These are phyloP conservation scores for Macrochelys suwanniensis DNA, from an alignment of 2,797 vertebrate genomes.

Conservation along the genomic window DNA sequence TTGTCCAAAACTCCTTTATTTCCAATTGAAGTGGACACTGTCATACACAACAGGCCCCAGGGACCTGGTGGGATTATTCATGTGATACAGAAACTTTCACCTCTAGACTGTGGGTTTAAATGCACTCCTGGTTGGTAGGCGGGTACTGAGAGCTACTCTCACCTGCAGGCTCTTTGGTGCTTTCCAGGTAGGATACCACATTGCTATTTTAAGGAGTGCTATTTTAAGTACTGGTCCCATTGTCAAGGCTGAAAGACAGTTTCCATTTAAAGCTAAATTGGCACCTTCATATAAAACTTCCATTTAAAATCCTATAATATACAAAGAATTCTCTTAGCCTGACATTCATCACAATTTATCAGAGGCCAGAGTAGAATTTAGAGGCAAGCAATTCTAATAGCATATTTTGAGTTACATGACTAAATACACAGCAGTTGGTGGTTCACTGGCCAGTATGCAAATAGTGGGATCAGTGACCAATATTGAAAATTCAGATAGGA, in stretches of 20 bases:
- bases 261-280: conserved; percentile 1
- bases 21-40: background rate
- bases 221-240: background rate
- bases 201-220: background rate
- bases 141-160: background rate
- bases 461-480: background rate
- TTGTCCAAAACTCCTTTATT: background rate
- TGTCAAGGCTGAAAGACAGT: background rate
- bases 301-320: conserved; percentile 18
- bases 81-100: background rate
- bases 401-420: background rate
- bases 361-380: background rate
- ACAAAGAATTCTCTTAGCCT: background rate
- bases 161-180: background rate
- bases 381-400: background rate
- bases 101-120: background rate
- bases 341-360: background rate
- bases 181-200: background rate
- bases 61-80: background rate
- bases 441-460: background rate
- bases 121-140: background rate
- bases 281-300: background rate
- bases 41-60: background rate
- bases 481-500: background rate
- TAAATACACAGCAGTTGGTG: background rate